Base-by-base conservation (phyloP, 2,888 invertebrate genomes). In the Drosophila algonquin region DNA sequence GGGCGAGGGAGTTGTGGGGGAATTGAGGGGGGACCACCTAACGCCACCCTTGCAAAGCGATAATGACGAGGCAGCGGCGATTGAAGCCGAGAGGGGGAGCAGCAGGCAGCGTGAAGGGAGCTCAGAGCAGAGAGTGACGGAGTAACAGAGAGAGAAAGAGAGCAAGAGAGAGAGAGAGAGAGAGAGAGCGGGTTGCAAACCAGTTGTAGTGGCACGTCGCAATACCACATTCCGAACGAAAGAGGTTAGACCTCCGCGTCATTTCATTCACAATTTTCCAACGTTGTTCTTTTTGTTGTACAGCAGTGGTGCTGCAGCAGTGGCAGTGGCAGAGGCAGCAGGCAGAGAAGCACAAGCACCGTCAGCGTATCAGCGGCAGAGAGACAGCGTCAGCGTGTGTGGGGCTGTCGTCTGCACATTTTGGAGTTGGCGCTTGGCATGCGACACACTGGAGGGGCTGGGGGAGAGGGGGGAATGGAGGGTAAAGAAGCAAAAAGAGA, bases 191-290 rank as follows among this genome's bases (percentile, higher is more conserved):
- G 56, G 56, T 54, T 76, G 81, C 69, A 83, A 83, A 87, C 87
- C 85, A 86, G 81, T 90, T 89, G 86, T 80, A 79, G 80, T 89
- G 76, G 82, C 82, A 79, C 74, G 87, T 85, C 90, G 89, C 89
- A 84, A 81, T 80, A 81, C 88, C 90, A 81, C 91, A 91, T 91
- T 91, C 90, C 90, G 87, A 67, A 71, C 79, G 62, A 87, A 80
- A 83, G 86, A 90, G 88, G 87, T 90, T 87, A 85, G 88, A 85
- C 78, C 89, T 74, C 77, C 89, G 88, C 87, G 89, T 90, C 88
- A 89, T 87, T 91, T 91, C 91, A 91, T 92, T 91, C 91, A 91
- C 91, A 91, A 91, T 86, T 91, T 90, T 83, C 40, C 72, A 73
- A 64, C 77, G 68, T 76, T 75, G 76, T 58, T 63, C 56, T 63